These are phyloP conservation scores for Agrotis clavis DNA, from an alignment of 2,888 invertebrate species.

Conservation along the genomic window DNA sequence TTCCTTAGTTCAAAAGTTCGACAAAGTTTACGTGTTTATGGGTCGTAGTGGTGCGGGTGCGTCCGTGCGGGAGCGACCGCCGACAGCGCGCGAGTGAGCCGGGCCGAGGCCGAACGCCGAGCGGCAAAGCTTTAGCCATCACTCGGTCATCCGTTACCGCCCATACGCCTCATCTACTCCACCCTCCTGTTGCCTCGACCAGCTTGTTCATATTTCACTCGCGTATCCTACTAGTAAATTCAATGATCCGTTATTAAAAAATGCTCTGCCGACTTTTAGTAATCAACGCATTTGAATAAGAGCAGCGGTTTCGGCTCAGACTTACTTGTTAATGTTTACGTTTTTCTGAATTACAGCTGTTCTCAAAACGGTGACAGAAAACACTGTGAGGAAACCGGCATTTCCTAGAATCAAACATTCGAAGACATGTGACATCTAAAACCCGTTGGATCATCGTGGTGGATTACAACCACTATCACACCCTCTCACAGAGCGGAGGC, in stretches of 20 bases:
- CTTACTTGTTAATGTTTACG: no score
- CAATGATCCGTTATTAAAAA: constrained; percentile 64
- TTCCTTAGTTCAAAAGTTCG: constrained; percentile 67
- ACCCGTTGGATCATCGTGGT: no score
- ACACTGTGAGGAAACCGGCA: no score
- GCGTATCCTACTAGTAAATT: constrained; percentile 59
- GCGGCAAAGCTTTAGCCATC: constrained; percentile 50
- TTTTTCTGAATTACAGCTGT: no score
- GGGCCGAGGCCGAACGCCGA: constrained; percentile 19
- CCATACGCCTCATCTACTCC: constrained; percentile 70
- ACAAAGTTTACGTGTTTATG: constrained; percentile 72
- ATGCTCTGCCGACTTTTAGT: constrained; percentile 36
- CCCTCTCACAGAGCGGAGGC: no score
- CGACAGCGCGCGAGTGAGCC: constrained; percentile 67
- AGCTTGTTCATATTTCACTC: constrained; percentile 67
- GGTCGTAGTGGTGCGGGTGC: constrained; percentile 46
- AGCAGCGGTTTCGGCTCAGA: no score
- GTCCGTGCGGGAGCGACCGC: constrained; percentile 61
- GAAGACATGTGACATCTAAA: no score
- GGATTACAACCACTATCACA: no score
- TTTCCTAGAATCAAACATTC: no score
- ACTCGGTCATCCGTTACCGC: constrained; percentile 66
- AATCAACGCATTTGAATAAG: constrained; percentile 37
- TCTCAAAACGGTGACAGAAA: no score
- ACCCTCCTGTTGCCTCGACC: constrained; percentile 77